Evolutionary conservation across 2,888 invertebrate species (phyloP).

Genomic region (Cecidostiba fungosa): DNA sequence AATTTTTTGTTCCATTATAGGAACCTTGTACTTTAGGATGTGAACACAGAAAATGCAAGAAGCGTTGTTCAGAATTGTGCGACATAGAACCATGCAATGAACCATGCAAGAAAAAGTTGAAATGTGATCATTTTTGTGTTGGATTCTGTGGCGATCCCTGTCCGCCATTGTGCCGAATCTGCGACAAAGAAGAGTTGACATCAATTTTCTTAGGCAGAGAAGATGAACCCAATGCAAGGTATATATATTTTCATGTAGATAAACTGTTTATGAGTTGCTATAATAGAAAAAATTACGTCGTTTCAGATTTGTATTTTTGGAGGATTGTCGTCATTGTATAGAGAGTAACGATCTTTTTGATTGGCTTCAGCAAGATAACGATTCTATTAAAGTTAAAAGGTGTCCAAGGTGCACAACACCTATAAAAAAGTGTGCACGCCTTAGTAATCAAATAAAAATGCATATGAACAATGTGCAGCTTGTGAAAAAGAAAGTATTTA

Average conservation of each 20-base stretch:
- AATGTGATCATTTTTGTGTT: conserved; percentile 45
- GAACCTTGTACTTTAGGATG: conserved; percentile 24
- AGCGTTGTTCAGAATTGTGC: conserved; percentile 25
- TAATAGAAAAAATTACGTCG: not conserved
- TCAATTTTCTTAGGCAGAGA: conserved; percentile 32
- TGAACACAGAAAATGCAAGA: conserved; percentile 28
- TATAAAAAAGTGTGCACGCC: conserved; percentile 12
- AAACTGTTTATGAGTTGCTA: not conserved
- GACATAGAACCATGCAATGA: conserved; percentile 25
- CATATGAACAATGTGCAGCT: not conserved
- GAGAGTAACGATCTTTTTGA: conserved; percentile 27
- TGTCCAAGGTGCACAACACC: conserved; percentile 43
- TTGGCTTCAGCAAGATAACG: not conserved
- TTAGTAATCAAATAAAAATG: conserved; percentile 32
- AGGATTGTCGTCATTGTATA: conserved; percentile 44
- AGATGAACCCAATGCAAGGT: conserved; percentile 46
- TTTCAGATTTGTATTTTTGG: conserved; percentile 26
- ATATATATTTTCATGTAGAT: not conserved
- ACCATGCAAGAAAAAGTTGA: conserved; percentile 30
- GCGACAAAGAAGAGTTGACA: conserved; percentile 30
- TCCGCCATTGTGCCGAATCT: conserved; percentile 44
- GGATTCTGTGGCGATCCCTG: conserved; percentile 52
- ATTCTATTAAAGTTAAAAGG: not conserved
- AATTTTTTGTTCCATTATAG: not conserved
- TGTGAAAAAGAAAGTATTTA: conserved; percentile 33